Percentiles rank a stretch among this genome's conserved stretches.
Conservation (phyloP, 35 echinoderm and acorn worm species). For the Lytechinus variegatus region DNA sequence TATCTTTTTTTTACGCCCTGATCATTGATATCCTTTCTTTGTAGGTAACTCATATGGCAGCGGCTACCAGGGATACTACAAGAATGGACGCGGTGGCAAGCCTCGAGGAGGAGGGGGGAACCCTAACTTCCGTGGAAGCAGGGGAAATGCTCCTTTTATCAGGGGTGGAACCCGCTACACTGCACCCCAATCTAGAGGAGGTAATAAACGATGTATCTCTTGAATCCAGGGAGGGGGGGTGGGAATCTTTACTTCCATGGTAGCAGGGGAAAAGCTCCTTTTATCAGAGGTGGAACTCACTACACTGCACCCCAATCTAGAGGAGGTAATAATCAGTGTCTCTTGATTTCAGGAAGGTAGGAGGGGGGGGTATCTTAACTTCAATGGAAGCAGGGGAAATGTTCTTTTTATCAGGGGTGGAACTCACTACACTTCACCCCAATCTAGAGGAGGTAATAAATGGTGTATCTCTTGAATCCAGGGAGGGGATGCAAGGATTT, state of each 20-base stretch:
- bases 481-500: no score
- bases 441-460: not conserved
- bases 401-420: constrained; percentile 28
- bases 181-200: not conserved
- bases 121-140: not conserved
- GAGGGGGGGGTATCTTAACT: not conserved
- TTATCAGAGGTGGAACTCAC: not conserved
- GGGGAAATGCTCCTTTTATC: constrained; percentile 31
- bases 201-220: not conserved
- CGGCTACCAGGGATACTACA: constrained; percentile 30
- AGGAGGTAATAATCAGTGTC: not conserved
- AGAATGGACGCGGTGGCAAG: constrained; percentile 17
- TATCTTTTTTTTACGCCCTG: no score
- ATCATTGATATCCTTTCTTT: no score
- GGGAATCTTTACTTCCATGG: not conserved
- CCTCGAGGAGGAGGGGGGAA: not conserved
- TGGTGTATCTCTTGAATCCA: no score
- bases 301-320: not conserved
- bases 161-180: not conserved
- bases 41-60: not conserved
- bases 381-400: not conserved
- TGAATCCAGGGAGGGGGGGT: not conserved
- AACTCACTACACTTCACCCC: not conserved
- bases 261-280: constrained; percentile 14
- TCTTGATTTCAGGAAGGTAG: no score